Base-by-base conservation (phyloP, 2,113 vertebrate genomes). In the Neofelis nebulosa region DNA sequence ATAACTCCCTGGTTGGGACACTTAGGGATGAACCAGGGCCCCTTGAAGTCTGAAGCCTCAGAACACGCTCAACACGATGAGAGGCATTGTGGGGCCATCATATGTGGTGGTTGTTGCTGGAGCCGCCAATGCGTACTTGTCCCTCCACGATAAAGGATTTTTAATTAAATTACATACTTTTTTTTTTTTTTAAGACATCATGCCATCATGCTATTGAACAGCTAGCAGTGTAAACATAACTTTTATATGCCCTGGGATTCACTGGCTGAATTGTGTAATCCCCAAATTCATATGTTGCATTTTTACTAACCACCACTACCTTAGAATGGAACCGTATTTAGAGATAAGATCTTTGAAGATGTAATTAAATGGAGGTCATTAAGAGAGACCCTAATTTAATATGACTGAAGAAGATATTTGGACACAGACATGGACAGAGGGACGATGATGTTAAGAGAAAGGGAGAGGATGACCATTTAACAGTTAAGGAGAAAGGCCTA, bases 1-100 rank as follows among this genome's bases (percentile, higher is more conserved):
- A 31, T 48, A 48, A 48, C 74, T 78, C 99, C 99, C 97, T 99
- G 99, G 98, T 99, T 99, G 5, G 99, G 99, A 96, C 99, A 99
- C 98, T 99, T 99, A 4, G 99, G 99, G 71, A 99, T 98, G 25
- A 99, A 99, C 98, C 99, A 99, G 41, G 99, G 99, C 80, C 99
- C 98, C 4, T 99, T 97, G 57, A 99, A 99, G 61, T 99, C 99
- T 98, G 50, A 99, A 12, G 11, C 98, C 99, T 99, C 99, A 99
- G 96, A 99, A 99, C 93, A 99, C 98, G 10, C 99, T 99, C 99
- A 99, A 99, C 69, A 99, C 99, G 9, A 98, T 98, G 71, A 99
- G 98, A 4, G 99, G 86, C 94, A 99, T 99, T 4, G 98, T 98
- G 29, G 99, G 99, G 90, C 98, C 98, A 14, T 98, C 96, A 16